These are phyloP conservation scores for Aegotheles bennettii DNA, from an alignment of 2,113 vertebrate genomes.

Conservation along the genomic window DNA sequence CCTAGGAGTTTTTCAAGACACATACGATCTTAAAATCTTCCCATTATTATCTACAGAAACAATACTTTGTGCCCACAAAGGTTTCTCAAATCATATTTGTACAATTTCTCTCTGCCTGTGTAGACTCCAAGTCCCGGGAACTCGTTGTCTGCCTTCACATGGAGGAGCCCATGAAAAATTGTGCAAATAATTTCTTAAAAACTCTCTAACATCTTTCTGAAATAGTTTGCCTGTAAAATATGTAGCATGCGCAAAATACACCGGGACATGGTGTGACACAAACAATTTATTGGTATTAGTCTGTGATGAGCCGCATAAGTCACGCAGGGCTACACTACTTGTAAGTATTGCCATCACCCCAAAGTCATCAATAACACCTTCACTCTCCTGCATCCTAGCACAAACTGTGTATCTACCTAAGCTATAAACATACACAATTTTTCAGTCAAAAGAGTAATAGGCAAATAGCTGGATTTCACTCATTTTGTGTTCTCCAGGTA, in stretches of 20 bases:
- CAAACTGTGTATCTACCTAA: neutral
- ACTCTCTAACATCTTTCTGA: neutral
- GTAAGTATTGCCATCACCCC: neutral
- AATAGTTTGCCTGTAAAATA: slow-evolving; percentile 32
- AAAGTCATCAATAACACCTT: slow-evolving; percentile 1
- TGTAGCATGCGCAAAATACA: neutral
- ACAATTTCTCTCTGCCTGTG: neutral
- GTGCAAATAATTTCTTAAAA: neutral
- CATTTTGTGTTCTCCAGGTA: slow-evolving; percentile 41
- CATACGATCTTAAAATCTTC: neutral
- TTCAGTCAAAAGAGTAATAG: slow-evolving; percentile 39
- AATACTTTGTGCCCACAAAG: neutral
- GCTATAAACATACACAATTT: neutral
- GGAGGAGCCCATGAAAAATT: neutral
- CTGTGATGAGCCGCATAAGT: slow-evolving; percentile 23
- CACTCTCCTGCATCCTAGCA: neutral
- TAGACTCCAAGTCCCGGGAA: neutral
- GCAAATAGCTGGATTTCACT: slow-evolving; percentile 43
- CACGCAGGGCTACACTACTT: neutral
- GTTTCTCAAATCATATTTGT: neutral
- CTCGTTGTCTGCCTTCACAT: neutral
- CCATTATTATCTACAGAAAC: neutral
- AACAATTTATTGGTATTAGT: neutral
- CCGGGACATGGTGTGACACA: neutral
- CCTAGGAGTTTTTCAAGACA: neutral